Conservation (phyloP, 2,888 invertebrate species). For the Germaria angustata region DNA sequence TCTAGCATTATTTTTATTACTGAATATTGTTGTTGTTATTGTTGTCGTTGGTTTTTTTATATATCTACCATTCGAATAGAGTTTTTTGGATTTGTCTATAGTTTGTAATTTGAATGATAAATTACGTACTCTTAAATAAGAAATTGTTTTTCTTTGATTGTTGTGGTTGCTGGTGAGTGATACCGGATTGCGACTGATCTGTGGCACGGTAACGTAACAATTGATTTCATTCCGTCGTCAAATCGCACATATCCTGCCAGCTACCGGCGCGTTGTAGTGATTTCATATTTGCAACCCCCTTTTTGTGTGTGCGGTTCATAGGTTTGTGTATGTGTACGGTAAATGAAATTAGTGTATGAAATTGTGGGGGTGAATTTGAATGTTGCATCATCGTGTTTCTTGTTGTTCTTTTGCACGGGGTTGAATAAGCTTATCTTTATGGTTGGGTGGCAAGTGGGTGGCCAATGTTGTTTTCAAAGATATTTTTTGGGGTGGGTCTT, state of each 20-base stretch:
- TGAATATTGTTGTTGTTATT: conserved; percentile 1
- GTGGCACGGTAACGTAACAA: conserved; percentile 80
- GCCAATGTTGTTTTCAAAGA: conserved; percentile 21
- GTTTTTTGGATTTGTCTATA: conserved; percentile 49
- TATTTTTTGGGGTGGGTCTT: conserved; percentile 60
- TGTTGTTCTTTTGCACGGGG: conserved; percentile 15
- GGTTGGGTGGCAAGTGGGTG: conserved; percentile 63
- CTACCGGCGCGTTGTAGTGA: conserved; percentile 71
- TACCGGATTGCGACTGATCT: conserved; percentile 80
- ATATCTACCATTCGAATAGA: background rate
- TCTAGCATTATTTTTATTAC: conserved; percentile 9
- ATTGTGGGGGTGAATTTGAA: conserved; percentile 68
- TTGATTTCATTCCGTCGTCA: conserved; percentile 80
- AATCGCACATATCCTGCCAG: conserved; percentile 79
- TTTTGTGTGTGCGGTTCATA: background rate
- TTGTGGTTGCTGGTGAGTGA: conserved; percentile 70
- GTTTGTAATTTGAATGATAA: conserved; percentile 55
- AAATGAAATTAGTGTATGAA: conserved; percentile 35
- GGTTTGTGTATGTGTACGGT: conserved; percentile 10
- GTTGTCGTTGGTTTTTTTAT: background rate
- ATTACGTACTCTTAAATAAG: conserved; percentile 72
- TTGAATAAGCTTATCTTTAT: conserved; percentile 39
- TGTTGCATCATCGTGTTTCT: conserved; percentile 50
- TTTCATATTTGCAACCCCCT: conserved; percentile 64
- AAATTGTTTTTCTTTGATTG: conserved; percentile 63